Conservation (phyloP, 2,797 vertebrate genomes). For the Sebastes trivittatus region DNA sequence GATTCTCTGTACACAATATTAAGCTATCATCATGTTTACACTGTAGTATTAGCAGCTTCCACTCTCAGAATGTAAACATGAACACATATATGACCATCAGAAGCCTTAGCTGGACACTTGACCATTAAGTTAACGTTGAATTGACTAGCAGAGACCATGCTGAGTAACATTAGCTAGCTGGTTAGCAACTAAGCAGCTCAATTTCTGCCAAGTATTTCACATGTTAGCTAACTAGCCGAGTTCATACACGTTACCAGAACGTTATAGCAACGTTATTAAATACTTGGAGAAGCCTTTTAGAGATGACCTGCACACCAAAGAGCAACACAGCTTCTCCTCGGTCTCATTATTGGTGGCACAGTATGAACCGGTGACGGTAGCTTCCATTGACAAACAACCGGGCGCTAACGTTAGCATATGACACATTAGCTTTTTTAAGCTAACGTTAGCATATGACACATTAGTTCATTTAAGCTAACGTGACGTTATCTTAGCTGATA, state of each 20-base stretch:
- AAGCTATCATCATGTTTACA: neutral
- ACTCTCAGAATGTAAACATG: neutral
- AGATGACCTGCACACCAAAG: accelerated
- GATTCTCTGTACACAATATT: neutral
- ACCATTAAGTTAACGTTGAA: neutral
- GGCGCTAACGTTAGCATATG: neutral
- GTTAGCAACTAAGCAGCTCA: conserved; percentile 7
- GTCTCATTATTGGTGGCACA: conserved; percentile 4
- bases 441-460: neutral
- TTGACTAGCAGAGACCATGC: conserved; percentile 2
- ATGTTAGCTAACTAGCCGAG: neutral
- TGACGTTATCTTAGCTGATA: neutral
- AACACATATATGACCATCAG: neutral
- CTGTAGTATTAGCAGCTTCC: neutral
- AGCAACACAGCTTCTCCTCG: neutral
- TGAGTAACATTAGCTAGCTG: conserved; percentile 7
- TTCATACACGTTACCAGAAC: accelerated
- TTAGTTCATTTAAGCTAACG: too few species aligned
- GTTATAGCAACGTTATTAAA: neutral
- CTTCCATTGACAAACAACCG: neutral
- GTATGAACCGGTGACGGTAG: neutral
- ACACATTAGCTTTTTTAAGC: neutral
- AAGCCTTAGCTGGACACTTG: neutral
- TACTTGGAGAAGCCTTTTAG: neutral
- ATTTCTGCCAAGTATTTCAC: neutral